Conservation (phyloP, 2,888 invertebrate species). For the Diarsia mendica region DNA sequence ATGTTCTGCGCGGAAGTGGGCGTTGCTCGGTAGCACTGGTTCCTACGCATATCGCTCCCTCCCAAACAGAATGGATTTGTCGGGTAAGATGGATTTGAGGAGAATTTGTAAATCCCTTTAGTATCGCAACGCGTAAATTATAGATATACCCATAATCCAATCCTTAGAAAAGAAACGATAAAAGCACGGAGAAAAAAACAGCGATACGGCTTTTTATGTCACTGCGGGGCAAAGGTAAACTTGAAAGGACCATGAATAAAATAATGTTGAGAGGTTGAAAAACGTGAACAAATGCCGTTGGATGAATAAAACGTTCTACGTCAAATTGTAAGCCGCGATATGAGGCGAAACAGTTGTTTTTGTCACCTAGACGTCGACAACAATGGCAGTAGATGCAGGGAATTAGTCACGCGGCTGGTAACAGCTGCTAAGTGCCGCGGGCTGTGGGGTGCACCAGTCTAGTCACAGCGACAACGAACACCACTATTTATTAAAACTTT, state of each 20-base stretch:
- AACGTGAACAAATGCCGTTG: conserved; percentile 69
- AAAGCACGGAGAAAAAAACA: conserved; percentile 40
- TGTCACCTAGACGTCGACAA: conserved; percentile 69
- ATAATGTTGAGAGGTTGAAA: conserved; percentile 63
- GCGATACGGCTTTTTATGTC: conserved; percentile 64
- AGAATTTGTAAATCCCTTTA: conserved; percentile 56
- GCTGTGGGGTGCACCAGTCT: conserved; percentile 61
- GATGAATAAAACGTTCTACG: conserved; percentile 70
- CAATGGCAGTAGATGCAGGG: conserved; percentile 69
- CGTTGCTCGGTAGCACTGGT: conserved; percentile 37
- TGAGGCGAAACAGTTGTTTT: conserved; percentile 72
- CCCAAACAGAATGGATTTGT: conserved; percentile 55
- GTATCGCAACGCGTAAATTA: conserved; percentile 44
- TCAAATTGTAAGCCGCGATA: conserved; percentile 71
- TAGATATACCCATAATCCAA: conserved; percentile 49
- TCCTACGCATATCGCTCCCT: conserved; percentile 14
- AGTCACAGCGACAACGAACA: conserved; percentile 52
- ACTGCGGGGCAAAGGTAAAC: conserved; percentile 60
- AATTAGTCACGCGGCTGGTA: conserved; percentile 70
- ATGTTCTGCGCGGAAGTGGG: conserved; percentile 38
- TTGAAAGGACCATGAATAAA: conserved; percentile 70
- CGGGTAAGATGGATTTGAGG: conserved; percentile 41
- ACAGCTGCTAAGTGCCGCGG: conserved; percentile 63
- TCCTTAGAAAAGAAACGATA: conserved; percentile 49
- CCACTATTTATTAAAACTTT: conserved; percentile 37